These are phyloP conservation scores for Dryas iulia DNA, from an alignment of 1,140 invertebrate species.

Conservation along the genomic window DNA sequence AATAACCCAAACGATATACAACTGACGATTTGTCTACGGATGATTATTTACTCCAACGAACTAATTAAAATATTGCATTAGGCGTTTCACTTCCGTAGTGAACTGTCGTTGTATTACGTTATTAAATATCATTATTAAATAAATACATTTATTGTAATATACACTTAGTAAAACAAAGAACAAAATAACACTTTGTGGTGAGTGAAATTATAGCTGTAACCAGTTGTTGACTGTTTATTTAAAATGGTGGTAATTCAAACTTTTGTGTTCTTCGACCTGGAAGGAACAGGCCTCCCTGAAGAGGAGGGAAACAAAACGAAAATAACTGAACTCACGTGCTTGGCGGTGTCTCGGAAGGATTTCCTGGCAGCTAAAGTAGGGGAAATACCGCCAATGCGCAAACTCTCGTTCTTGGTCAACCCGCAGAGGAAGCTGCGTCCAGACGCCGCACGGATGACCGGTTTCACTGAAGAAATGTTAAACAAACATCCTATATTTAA, in stretches of 20 bases:
- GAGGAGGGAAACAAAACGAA: constrained; percentile 76
- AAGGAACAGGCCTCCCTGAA: constrained; percentile 83
- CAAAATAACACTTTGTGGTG: too few species aligned
- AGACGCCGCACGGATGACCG: constrained; percentile 71
- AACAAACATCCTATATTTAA: constrained; percentile 82
- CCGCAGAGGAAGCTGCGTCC: constrained; percentile 78
- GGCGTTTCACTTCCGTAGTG: too few species aligned
- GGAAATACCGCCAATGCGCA: not conserved
- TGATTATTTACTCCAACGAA: too few species aligned
- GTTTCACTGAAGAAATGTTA: constrained; percentile 84
- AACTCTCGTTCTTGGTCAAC: constrained; percentile 8
- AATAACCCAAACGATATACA: too few species aligned
- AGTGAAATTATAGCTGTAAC: too few species aligned
- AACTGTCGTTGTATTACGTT: too few species aligned
- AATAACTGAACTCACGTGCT: constrained; percentile 83
- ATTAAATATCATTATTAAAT: not conserved
- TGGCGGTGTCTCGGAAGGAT: constrained; percentile 79
- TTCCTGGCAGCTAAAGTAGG: constrained; percentile 48
- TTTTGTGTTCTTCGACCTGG: constrained; percentile 84
- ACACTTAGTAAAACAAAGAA: too few species aligned
- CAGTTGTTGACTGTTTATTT: too few species aligned
- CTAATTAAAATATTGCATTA: too few species aligned
- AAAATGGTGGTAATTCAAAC: constrained; percentile 72
- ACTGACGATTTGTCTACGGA: too few species aligned
- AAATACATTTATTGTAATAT: too few species aligned